A percentile compares a stretch with the other conserved stretches of the same genome.
Evolutionary conservation across 1,140 invertebrate genomes (phyloP).

Genomic region (Trichonephila inaurata): DNA sequence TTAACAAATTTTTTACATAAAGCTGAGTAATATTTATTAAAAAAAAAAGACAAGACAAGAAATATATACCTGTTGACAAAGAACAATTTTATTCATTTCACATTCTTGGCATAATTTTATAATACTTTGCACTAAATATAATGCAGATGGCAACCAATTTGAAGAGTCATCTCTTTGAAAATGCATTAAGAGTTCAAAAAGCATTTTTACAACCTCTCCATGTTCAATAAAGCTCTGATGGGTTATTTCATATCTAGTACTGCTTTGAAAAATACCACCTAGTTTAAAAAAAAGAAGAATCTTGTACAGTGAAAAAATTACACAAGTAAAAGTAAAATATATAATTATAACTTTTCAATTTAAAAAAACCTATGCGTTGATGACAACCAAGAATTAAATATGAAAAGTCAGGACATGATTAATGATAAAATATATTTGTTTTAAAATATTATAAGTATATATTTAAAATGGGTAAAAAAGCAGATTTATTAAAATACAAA

Average conservation of each 20-base stretch:
- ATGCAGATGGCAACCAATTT: slow-evolving; percentile 35
- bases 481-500: too few species aligned
- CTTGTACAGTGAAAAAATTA: too few species aligned
- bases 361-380: too few species aligned
- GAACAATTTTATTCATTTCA: slow-evolving; percentile 60
- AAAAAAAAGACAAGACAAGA: neutral
- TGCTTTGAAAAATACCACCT: slow-evolving; percentile 23
- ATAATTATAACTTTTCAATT: too few species aligned
- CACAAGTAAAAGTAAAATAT: too few species aligned
- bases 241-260: neutral
- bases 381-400: too few species aligned
- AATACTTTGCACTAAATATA: slow-evolving; percentile 54
- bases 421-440: too few species aligned
- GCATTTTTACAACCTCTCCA: slow-evolving; percentile 69
- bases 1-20: too few species aligned
- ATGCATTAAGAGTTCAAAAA: slow-evolving; percentile 60
- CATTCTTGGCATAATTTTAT: slow-evolving; percentile 68
- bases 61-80: slow-evolving; percentile 53
- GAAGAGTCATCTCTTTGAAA: neutral
- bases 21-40: neutral
- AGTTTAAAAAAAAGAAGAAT: neutral
- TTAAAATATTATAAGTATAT: too few species aligned
- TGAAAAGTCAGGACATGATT: too few species aligned
- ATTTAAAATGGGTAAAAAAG: too few species aligned
- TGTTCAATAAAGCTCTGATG: slow-evolving; percentile 65